phyloP scores from a whole-genome alignment of 2,888 invertebrate species.

The Lithophane socia region DNA sequence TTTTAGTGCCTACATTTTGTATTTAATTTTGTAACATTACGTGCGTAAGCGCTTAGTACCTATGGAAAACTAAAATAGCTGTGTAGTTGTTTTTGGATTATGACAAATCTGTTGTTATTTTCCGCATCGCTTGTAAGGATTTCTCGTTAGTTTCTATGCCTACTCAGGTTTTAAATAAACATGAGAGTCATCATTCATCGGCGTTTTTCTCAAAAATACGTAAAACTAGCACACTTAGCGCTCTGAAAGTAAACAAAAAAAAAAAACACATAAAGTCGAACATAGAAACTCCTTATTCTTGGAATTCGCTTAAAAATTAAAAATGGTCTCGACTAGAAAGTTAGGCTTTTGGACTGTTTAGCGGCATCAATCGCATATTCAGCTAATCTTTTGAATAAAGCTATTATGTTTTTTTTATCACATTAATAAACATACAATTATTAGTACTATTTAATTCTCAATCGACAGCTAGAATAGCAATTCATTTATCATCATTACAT shows the following conservation, averaged over 20 bases:
- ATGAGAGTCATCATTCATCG: not conserved
- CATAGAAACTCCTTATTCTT: too few relatives aligned
- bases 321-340: not conserved
- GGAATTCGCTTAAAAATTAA: too few relatives aligned
- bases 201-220: not conserved
- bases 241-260: too few relatives aligned
- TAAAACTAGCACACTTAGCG: not conserved
- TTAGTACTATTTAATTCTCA: not conserved
- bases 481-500: too few relatives aligned
- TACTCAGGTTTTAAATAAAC: conserved; percentile 22
- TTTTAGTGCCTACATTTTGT: conserved; percentile 14
- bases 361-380: not conserved
- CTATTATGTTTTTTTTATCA: not conserved
- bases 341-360: not conserved
- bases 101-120: conserved; percentile 37
- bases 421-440: not conserved
- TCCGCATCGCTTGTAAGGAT: conserved; percentile 10
- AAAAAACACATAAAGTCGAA: too few relatives aligned
- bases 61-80: conserved; percentile 31
- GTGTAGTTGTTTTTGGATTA: conserved; percentile 18
- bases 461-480: not conserved
- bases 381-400: not conserved
- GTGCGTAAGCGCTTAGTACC: conserved; percentile 6
- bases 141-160: not conserved
- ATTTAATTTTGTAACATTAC: conserved; percentile 10